Conservation (phyloP, 2,113 vertebrate species). For the Sclerurus mexicanus region DNA sequence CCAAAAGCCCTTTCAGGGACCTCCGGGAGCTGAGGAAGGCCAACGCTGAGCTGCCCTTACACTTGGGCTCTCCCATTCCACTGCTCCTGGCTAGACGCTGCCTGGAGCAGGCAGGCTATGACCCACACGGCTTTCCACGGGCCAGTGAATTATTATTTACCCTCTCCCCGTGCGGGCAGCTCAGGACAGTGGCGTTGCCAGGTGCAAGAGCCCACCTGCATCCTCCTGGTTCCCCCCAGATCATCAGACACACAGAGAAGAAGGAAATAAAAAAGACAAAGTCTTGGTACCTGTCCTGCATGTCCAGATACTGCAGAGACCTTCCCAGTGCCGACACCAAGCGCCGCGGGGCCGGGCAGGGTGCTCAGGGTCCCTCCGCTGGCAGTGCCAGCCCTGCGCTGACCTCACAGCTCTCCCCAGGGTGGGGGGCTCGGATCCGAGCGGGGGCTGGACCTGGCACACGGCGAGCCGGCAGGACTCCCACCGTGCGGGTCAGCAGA, state of each 20-base stretch:
- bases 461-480: background rate
- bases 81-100: accelerated
- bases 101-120: background rate
- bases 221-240: background rate
- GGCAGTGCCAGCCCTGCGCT: background rate
- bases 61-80: background rate
- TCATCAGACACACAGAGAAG: background rate
- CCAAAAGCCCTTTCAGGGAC: background rate
- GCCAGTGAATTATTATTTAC: background rate
- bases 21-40: background rate
- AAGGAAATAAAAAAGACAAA: background rate
- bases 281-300: background rate
- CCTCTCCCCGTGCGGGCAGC: background rate
- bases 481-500: background rate
- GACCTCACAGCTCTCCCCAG: background rate
- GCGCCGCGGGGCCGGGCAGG: accelerated
- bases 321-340: background rate
- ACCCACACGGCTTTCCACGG: background rate
- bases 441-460: background rate
- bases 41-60: accelerated
- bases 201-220: background rate
- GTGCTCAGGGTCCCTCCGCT: background rate
- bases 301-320: background rate
- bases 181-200: background rate
- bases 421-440: background rate